Conservation (phyloP, 2,888 invertebrate species). For the Mythimna lalbum region DNA sequence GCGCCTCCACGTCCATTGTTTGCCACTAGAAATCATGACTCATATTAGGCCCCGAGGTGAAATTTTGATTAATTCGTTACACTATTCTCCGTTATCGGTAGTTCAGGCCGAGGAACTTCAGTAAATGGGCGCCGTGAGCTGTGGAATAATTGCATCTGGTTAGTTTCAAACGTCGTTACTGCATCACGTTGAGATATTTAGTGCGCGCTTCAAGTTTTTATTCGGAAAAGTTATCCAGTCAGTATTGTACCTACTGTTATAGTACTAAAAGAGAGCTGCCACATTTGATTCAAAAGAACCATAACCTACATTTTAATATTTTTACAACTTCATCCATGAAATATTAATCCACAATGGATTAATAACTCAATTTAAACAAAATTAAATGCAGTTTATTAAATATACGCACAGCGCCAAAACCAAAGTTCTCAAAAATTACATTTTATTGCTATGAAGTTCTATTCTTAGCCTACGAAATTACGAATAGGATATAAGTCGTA, state of each 20-base stretch:
- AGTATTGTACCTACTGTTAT: constrained; percentile 1
- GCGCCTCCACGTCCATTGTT: constrained; percentile 85
- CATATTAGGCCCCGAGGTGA: constrained; percentile 88
- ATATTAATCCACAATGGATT: background rate
- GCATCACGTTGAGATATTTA: constrained; percentile 55
- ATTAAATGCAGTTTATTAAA: background rate
- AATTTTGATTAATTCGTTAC: constrained; percentile 90
- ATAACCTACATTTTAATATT: background rate
- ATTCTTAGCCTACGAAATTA: background rate
- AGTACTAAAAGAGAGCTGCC: background rate
- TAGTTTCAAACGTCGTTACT: constrained; percentile 66
- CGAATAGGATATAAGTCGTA: background rate
- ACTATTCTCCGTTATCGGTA: constrained; percentile 82
- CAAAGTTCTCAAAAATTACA: background rate
- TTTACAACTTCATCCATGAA: background rate
- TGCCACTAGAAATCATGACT: constrained; percentile 83
- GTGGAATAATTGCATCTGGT: constrained; percentile 78
- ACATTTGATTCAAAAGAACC: background rate
- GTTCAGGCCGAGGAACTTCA: constrained; percentile 77
- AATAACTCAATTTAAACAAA: too few species aligned
- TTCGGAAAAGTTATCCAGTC: constrained; percentile 18
- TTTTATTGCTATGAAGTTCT: constrained; percentile 3
- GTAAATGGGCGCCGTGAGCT: constrained; percentile 76
- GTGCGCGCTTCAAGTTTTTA: constrained; percentile 25
- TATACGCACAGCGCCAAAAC: background rate